Percentiles rank a stretch among this genome's conserved stretches.
These are phyloP conservation scores for Ardeotis arabs DNA, from an alignment of 2,113 vertebrate genomes.

Conservation along the genomic window DNA sequence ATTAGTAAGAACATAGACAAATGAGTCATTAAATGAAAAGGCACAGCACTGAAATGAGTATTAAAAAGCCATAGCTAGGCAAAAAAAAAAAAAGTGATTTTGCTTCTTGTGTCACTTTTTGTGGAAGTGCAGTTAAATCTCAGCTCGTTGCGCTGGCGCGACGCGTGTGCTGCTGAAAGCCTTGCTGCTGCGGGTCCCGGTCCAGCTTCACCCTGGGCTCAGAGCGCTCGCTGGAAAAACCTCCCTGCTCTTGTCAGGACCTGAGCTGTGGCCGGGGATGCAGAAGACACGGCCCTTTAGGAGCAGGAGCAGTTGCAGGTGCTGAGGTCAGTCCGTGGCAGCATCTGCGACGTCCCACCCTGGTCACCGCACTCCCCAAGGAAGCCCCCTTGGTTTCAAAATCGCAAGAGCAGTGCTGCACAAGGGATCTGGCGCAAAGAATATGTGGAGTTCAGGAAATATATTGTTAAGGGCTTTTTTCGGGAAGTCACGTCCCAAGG, in stretches of 20 bases:
- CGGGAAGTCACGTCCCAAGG: not conserved
- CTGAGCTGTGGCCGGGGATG: not conserved
- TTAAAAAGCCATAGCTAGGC: not conserved
- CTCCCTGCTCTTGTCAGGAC: not conserved
- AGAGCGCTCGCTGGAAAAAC: not conserved
- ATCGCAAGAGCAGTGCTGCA: not conserved
- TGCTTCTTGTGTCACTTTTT: not conserved
- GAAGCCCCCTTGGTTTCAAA: not conserved
- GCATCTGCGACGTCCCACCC: not conserved
- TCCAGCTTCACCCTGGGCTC: not conserved
- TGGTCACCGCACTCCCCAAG: not conserved
- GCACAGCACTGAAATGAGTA: not conserved
- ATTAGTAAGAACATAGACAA: not conserved
- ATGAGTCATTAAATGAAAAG: not conserved
- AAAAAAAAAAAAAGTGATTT: not conserved
- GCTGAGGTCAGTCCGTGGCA: not conserved
- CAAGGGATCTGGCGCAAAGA: not conserved
- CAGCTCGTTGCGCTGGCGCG: rapidly evolving
- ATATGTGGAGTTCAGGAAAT: not conserved
- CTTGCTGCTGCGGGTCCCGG: not conserved
- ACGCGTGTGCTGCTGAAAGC: rapidly evolving
- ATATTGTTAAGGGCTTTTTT: not conserved
- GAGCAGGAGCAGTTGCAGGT: not conserved
- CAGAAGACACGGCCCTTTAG: not conserved
- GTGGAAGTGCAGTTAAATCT: not conserved